Base-by-base conservation (phyloP, 2,113 vertebrate genomes). In the Neodontobutis hainanensis region DNA sequence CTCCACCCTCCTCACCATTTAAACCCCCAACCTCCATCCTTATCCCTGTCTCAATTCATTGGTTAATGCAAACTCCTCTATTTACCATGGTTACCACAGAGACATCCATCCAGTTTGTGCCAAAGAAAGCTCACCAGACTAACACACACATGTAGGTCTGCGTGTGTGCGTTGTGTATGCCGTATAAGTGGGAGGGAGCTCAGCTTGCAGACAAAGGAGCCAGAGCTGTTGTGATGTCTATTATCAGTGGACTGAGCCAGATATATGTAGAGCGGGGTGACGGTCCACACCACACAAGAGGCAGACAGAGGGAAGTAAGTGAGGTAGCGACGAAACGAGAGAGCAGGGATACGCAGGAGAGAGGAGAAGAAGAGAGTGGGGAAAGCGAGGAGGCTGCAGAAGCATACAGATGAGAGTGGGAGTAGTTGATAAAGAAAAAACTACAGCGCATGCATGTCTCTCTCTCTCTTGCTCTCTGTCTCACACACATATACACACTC, bases 331-430 rank as follows among this genome's bases (percentile, higher is more conserved):
- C 73, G 65, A 27, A 70, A 57, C 93, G 93, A 90, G 91, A 81
- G 86, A 93, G 77, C 78, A 87, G 91, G 84, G 86, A 92, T 77
- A 87, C 53, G 90, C 55, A 67, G 92, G 92, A 71, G 77, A 65
- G 92, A 90, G 93, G 92, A 90, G 93, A 94, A 90, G 90, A 92
- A 87, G 93, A 72, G 82, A 90, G 90, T 79, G 89, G 90, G 78
- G 90, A 92, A 93, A 82, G 89, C 90, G 88, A 91, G 92, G 92
- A 90, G 91, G 93, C 94, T 93, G 94, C 94, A 94, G 94, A 93
- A 94, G 96, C 94, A 97, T 98, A 96, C 95, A 96, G 95, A 97
- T 98, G 95, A 96, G 94, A 95, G 96, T 96, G 95, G 96, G 96
- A 97, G 96, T 96, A 94, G 92, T 96, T 95, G 94, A 96, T 96